Evolutionary conservation across 2,113 vertebrate genomes (phyloP).

Genomic region (Corythaixoides concolor): DNA sequence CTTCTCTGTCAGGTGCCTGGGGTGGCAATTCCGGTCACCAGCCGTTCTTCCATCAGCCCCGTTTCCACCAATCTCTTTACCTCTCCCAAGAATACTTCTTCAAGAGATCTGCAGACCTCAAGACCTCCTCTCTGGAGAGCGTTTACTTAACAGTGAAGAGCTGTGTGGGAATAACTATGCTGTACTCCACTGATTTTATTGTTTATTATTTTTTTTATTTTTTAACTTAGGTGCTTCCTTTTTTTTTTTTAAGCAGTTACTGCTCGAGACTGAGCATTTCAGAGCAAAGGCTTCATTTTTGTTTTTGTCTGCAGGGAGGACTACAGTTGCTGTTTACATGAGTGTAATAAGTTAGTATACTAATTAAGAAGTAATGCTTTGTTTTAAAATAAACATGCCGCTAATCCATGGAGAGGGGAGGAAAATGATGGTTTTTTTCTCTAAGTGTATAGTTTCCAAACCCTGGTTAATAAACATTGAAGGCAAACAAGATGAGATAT

Average conservation of each 20-base stretch:
- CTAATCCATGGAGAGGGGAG: not conserved
- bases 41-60: not conserved
- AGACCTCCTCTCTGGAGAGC: not conserved
- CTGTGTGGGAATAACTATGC: rapidly evolving
- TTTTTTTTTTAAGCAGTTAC: not conserved
- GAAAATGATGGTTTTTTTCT: not conserved
- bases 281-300: not conserved
- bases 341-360: not conserved
- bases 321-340: not conserved
- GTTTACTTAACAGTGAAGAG: not conserved
- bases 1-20: rapidly evolving
- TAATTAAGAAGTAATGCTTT: not conserved
- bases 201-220: not conserved
- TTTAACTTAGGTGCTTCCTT: not conserved
- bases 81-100: too few relatives aligned
- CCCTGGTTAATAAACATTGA: not conserved
- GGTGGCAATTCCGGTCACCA: not conserved
- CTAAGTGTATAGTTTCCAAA: not conserved
- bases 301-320: not conserved
- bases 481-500: not conserved
- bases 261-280: not conserved
- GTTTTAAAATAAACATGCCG: not conserved
- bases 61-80: rapidly evolving
- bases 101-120: too few relatives aligned
- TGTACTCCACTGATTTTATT: not conserved